These are phyloP conservation scores for Coenobita brevimanus DNA, from an alignment of 1,140 invertebrate genomes.

Conservation along the genomic window DNA sequence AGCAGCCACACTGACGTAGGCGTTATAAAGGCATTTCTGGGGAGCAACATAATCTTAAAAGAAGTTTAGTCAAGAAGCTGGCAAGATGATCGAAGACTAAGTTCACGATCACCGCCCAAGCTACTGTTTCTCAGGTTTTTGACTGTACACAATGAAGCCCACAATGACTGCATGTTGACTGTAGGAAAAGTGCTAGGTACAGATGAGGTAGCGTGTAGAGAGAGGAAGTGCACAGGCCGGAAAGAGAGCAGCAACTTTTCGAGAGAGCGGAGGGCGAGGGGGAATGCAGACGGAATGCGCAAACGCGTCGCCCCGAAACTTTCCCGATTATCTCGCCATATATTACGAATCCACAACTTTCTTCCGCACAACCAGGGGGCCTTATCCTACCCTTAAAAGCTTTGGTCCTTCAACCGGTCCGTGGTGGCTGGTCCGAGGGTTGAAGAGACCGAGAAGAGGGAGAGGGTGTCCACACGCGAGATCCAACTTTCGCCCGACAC, in stretches of 20 bases:
- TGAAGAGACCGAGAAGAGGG: no score
- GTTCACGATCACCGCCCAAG: neutral
- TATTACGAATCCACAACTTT: neutral
- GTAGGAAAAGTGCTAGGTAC: neutral
- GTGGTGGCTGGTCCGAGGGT: no score
- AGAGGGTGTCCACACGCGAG: no score
- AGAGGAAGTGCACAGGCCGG: neutral
- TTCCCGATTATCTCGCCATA: conserved; percentile 49
- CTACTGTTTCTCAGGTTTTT: neutral
- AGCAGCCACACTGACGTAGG: no score
- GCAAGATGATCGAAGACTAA: conserved; percentile 18
- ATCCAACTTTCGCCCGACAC: no score
- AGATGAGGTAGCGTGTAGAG: neutral
- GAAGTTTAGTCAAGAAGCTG: conserved; percentile 24
- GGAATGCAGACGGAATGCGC: conserved; percentile 39
- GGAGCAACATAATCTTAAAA: neutral
- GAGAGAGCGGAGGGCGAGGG: conserved; percentile 5
- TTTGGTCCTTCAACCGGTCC: no score
- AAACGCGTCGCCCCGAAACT: conserved; percentile 48
- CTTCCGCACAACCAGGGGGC: no score
- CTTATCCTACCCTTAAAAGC: no score
- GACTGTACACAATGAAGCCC: conserved; percentile 52
- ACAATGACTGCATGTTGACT: conserved; percentile 57
- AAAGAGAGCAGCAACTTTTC: neutral
- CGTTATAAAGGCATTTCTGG: neutral